Evolutionary conservation across 2,113 vertebrate genomes (phyloP).

Genomic region (Etia nguti): DNA sequence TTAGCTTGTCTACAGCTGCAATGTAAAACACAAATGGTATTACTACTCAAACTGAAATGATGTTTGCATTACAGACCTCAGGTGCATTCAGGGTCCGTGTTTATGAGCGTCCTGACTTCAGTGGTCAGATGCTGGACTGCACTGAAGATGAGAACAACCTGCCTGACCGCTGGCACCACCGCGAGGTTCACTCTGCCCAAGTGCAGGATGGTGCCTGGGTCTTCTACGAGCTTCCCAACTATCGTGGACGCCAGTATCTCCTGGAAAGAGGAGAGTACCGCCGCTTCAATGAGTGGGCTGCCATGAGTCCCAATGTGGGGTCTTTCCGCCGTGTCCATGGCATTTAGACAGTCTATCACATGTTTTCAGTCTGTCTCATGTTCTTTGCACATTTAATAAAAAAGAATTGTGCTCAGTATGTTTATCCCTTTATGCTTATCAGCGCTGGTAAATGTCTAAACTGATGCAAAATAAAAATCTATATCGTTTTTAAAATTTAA

Average conservation of each 20-base stretch:
- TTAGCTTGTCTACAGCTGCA: not conserved
- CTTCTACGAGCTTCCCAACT: conserved; percentile 55
- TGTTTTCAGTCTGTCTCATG: not conserved
- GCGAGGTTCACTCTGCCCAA: conserved; percentile 41
- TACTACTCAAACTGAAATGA: not conserved
- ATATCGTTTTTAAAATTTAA: too few relatives aligned
- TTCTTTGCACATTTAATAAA: conserved; percentile 34
- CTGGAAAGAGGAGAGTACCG: conserved; percentile 54
- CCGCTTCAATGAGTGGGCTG: conserved; percentile 45
- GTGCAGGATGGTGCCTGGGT: conserved; percentile 54
- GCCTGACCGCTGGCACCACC: not conserved
- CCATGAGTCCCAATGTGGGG: conserved; percentile 30
- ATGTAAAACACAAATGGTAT: not conserved
- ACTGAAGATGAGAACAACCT: conserved; percentile 27
- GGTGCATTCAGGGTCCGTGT: conserved; percentile 9
- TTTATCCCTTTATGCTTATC: not conserved
- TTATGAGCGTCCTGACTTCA: conserved; percentile 35
- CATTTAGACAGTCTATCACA: not conserved
- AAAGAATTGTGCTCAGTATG: not conserved
- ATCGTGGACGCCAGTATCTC: conserved; percentile 38
- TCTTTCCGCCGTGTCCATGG: conserved; percentile 23
- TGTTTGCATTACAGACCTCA: not conserved
- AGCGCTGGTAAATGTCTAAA: not conserved
- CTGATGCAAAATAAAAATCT: not conserved
- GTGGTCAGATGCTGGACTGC: conserved; percentile 41